These are phyloP conservation scores for Acanthisitta chloris DNA, from an alignment of 2,113 vertebrate genomes.

Conservation along the genomic window DNA sequence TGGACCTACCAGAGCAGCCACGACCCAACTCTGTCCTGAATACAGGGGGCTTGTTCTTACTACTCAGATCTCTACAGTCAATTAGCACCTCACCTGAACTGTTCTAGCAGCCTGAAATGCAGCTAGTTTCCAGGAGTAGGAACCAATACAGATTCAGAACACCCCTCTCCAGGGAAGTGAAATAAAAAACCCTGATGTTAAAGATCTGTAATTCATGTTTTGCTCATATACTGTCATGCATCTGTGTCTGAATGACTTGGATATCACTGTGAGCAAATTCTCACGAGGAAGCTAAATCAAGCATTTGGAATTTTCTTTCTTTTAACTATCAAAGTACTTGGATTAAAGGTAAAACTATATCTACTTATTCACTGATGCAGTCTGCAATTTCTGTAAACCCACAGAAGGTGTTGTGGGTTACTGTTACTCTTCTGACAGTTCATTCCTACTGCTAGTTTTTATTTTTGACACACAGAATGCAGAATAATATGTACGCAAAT, in stretches of 20 bases:
- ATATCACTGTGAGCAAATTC: not conserved
- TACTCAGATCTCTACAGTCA: not conserved
- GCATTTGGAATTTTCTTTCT: not conserved
- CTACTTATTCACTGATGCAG: not conserved
- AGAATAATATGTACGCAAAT: not conserved
- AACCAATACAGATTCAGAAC: not conserved
- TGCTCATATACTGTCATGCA: not conserved
- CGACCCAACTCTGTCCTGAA: not conserved
- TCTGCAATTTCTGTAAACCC: not conserved
- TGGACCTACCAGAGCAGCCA: not conserved
- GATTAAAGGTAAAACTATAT: not conserved
- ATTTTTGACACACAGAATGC: not conserved
- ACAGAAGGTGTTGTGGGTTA: not conserved
- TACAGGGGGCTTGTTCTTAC: not conserved
- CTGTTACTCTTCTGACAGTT: not conserved
- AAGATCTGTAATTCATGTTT: not conserved
- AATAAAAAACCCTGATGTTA: not conserved
- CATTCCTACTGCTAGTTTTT: not conserved
- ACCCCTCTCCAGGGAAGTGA: not conserved
- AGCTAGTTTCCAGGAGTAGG: not conserved
- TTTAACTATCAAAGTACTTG: not conserved
- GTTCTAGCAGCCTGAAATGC: not conserved
- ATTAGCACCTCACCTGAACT: not conserved
- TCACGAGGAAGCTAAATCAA: not conserved
- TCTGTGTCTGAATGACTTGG: not conserved